Conservation (phyloP, 2,797 vertebrate genomes). For the Megaceryle alcyon region DNA sequence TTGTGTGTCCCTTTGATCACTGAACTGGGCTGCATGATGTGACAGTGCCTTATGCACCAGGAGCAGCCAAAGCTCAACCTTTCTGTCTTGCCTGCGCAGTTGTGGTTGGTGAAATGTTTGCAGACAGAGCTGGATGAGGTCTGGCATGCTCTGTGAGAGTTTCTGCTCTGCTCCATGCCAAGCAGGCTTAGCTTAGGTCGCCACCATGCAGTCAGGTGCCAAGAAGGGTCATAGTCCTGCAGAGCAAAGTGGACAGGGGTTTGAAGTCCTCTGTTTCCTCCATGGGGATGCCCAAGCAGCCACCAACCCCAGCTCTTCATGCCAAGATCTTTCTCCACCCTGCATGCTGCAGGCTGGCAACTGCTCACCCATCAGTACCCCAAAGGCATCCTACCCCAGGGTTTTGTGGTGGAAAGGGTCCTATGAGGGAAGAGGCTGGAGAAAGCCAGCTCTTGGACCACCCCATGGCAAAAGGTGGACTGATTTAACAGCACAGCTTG, state of each 20-base stretch:
- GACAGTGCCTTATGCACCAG: not conserved
- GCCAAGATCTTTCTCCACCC: not conserved
- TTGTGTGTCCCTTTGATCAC: not conserved
- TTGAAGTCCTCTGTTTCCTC: not conserved
- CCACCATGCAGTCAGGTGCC: not conserved
- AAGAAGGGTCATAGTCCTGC: not conserved
- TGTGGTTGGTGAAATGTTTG: not conserved
- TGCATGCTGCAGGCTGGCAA: not conserved
- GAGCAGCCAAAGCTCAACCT: not conserved
- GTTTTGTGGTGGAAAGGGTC: not conserved
- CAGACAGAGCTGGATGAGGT: not conserved
- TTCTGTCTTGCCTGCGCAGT: not conserved
- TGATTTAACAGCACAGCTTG: conserved; percentile 26
- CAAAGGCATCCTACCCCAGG: not conserved
- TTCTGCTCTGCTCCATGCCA: not conserved
- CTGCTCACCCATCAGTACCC: fast-evolving
- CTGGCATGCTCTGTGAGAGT: not conserved
- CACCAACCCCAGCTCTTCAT: not conserved
- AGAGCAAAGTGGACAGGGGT: fast-evolving
- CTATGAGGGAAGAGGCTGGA: not conserved
- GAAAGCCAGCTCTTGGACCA: not conserved
- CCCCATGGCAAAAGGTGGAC: not conserved
- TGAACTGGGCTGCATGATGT: not conserved
- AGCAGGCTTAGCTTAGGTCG: not conserved
- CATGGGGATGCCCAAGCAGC: not conserved